Percentiles rank a stretch among this genome's conserved stretches.
These are phyloP conservation scores for Xenopus tropicalis DNA, from an alignment of 2,113 vertebrate species.

Conservation along the genomic window DNA sequence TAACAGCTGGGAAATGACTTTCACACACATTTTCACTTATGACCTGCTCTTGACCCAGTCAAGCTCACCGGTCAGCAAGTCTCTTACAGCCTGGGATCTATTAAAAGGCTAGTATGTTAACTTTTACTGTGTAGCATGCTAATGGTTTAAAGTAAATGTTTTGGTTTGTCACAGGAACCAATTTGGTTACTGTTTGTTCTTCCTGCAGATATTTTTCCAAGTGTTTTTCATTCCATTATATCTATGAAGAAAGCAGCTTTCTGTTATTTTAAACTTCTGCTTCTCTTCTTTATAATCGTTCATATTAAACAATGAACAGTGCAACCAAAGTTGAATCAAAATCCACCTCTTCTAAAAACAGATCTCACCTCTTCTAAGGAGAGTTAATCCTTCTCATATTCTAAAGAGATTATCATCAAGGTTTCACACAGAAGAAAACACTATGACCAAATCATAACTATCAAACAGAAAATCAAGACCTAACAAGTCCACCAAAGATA, in stretches of 20 bases:
- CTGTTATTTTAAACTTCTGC: slow-evolving; percentile 81
- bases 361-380: slow-evolving; percentile 42
- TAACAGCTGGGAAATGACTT: slow-evolving; percentile 71
- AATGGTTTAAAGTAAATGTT: slow-evolving; percentile 96
- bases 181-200: slow-evolving; percentile 91
- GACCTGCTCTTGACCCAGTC: slow-evolving; percentile 78
- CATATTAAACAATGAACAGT: slow-evolving; percentile 55
- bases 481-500: not conserved
- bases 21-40: slow-evolving; percentile 78
- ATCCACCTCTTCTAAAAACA: slow-evolving; percentile 52
- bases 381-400: slow-evolving; percentile 31
- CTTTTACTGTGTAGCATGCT: slow-evolving; percentile 79
- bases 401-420: slow-evolving; percentile 3
- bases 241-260: slow-evolving; percentile 74
- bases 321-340: slow-evolving; percentile 54
- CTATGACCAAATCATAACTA: not conserved
- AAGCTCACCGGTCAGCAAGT: slow-evolving; percentile 75
- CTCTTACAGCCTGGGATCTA: slow-evolving; percentile 84
- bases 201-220: slow-evolving; percentile 88
- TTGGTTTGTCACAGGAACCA: slow-evolving; percentile 97
- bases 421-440: not conserved
- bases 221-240: slow-evolving; percentile 89
- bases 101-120: slow-evolving; percentile 84
- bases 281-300: slow-evolving; percentile 58
- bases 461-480: not conserved